Evolutionary conservation across 2,888 invertebrate species (phyloP).

Genomic region (Sturmia bella): DNA sequence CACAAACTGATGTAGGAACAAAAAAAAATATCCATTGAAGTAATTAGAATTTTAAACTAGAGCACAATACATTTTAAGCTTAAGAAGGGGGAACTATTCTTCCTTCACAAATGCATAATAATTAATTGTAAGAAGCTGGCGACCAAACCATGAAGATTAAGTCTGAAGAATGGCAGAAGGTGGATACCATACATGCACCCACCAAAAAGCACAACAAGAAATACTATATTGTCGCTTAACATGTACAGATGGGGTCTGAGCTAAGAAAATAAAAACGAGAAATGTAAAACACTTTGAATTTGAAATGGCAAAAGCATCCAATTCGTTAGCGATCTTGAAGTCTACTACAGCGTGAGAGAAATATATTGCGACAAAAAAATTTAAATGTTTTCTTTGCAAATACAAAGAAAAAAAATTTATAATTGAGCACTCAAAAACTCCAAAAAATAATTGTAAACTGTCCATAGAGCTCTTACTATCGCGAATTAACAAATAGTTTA

Average conservation of each 20-base stretch:
- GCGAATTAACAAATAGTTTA: too few species aligned
- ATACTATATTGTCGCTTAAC: neutral
- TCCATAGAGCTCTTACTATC: too few species aligned
- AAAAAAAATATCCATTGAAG: constrained; percentile 44
- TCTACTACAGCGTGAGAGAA: constrained; percentile 9
- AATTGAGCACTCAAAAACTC: too few species aligned
- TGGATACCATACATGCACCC: constrained; percentile 7
- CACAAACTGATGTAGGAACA: constrained; percentile 29
- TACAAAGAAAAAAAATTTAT: too few species aligned
- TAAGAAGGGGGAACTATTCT: constrained; percentile 22
- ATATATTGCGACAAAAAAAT: constrained; percentile 20
- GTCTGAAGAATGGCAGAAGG: constrained; percentile 35
- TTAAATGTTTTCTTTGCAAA: neutral
- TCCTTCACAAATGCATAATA: constrained; percentile 40
- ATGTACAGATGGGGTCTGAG: constrained; percentile 18
- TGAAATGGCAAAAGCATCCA: constrained; percentile 38
- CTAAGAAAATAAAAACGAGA: constrained; percentile 15
- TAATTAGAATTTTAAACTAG: constrained; percentile 69
- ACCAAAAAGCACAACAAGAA: constrained; percentile 40
- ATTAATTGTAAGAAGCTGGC: constrained; percentile 45
- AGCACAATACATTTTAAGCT: constrained; percentile 49
- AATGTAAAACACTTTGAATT: constrained; percentile 4
- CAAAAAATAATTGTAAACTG: too few species aligned
- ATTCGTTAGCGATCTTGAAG: constrained; percentile 17
- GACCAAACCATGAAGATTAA: constrained; percentile 32